Percentiles rank a stretch among this genome's conserved stretches.
Evolutionary conservation across 2,888 invertebrate genomes (phyloP).

Genomic region (Tenodera sinensis): DNA sequence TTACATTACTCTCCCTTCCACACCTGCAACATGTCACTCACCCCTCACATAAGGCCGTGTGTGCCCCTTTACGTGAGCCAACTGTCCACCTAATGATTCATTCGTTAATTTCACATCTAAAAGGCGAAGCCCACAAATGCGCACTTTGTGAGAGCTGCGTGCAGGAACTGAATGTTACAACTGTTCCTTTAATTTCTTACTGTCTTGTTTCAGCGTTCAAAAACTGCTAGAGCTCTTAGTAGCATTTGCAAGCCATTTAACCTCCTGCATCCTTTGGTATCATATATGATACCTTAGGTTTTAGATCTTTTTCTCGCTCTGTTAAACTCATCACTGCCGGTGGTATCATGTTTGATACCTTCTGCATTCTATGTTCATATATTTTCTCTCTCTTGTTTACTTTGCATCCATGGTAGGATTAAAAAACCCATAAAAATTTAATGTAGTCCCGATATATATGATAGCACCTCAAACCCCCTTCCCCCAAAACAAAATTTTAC

Average conservation of each 20-base stretch:
- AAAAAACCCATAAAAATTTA: no score
- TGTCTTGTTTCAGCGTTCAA: neutral
- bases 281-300: no score
- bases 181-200: neutral
- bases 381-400: no score
- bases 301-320: no score
- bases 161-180: neutral
- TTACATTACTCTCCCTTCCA: slow-evolving; percentile 17
- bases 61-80: neutral
- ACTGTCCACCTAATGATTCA: neutral
- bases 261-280: no score
- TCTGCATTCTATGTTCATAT: no score
- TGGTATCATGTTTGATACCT: no score
- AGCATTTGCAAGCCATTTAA: neutral
- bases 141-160: neutral
- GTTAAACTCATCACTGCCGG: no score
- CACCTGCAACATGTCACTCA: neutral
- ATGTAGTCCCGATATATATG: no score
- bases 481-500: no score
- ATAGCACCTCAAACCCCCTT: no score
- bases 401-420: no score
- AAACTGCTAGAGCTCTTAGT: neutral
- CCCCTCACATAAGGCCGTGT: neutral
- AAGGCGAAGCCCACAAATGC: neutral
- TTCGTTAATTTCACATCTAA: neutral